Evolutionary conservation across 2,888 invertebrate genomes (phyloP), one percentile per base, ranked within the genome.

Genomic region (Pandemis cinnamomeana): DNA sequence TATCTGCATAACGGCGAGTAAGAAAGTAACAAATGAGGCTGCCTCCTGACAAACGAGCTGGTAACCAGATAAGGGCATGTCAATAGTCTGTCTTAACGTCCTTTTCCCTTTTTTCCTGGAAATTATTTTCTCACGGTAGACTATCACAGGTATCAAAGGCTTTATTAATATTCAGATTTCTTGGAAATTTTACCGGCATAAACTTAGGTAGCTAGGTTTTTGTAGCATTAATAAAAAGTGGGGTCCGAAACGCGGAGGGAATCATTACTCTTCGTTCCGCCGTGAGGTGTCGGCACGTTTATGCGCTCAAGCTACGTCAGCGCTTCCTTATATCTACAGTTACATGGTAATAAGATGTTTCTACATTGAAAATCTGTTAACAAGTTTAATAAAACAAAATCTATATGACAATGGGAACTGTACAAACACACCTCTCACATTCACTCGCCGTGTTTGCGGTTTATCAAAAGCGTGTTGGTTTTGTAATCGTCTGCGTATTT

Each of bases 211-310:
- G 55, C 20, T 20, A 53, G 53, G 53, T 55, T 20, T 20, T 55
- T 7, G 20, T 55, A 55, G 55, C 55, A 55, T 55, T 55, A 55
- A 55, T 55, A 55, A 55, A 55, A 55, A 55, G 55, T 55, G 55
- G 20, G 55, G 55, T 55, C 55, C 55, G 55, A 55, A 20, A 55
- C 55, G 55, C 20, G 55, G 20, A 20, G 55, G 55, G 15, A n/a
- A 55, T 20, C 55, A 55, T 55, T 55, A 55, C 55, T 55, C 55
- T 55, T 55, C 55, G 55, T 55, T 55, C 55, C 20, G 20, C 3
- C 55, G 55, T 10, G 15, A 55, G 55, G 55, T 55, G 55, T 55
- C 55, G 55, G 55, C 55, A 55, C 55, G 55, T 55, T 55, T n/a
- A 55, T 55, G 55, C 55, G 55, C 55, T 55, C 20, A 2, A 20